Conservation (phyloP, 2,797 vertebrate species). For the Antrozous pallidus region DNA sequence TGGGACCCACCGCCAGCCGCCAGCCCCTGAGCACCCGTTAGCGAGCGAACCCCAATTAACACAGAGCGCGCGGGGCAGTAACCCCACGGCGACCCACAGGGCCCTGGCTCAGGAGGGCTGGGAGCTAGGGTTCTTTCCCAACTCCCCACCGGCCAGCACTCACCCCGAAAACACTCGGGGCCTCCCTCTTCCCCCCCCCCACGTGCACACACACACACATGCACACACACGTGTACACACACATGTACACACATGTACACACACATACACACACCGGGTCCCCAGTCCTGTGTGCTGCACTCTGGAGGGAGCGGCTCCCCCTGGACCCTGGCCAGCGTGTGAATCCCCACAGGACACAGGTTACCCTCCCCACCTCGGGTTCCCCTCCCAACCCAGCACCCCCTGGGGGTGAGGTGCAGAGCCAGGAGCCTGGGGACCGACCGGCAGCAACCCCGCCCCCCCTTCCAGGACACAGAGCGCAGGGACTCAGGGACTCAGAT, state of each 20-base stretch:
- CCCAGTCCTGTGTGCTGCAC: fast-evolving
- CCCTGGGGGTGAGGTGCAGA: not conserved
- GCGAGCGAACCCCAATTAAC: constrained; percentile 45
- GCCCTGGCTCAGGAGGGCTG: not conserved
- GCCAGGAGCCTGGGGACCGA: not conserved
- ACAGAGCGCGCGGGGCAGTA: not conserved
- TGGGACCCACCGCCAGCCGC: not conserved
- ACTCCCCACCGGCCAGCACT: not conserved
- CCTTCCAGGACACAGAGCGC: not conserved
- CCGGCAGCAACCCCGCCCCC: not conserved
- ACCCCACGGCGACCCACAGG: not conserved
- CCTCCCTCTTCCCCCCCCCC: not conserved
- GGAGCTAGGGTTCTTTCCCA: not conserved
- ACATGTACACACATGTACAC: no score
- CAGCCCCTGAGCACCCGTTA: constrained; percentile 41
- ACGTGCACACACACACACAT: fast-evolving
- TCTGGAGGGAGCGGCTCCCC: not conserved
- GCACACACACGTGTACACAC: no score
- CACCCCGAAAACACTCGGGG: not conserved
- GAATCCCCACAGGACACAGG: not conserved
- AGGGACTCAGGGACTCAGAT: not conserved
- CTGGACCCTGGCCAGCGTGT: fast-evolving
- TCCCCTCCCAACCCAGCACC: not conserved
- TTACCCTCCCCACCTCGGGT: not conserved
- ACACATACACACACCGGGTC: not conserved